phyloP scores from a whole-genome alignment of 1,140 invertebrate species.

The Eufriesea mexicana region DNA sequence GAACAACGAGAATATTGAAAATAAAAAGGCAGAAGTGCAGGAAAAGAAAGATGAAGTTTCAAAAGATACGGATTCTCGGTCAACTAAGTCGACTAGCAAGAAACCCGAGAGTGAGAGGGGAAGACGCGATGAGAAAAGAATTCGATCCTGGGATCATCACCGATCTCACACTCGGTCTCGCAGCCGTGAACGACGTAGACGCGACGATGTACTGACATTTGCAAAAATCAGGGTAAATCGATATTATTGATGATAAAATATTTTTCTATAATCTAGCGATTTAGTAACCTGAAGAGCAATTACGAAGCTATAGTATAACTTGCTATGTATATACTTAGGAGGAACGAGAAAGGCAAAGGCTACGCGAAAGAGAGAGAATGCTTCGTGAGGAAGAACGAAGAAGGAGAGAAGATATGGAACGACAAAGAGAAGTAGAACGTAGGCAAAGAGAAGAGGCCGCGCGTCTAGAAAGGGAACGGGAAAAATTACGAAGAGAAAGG shows the following conservation, averaged over 20 bases:
- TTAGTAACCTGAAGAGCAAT: background rate
- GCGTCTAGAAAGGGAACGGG: conserved; percentile 89
- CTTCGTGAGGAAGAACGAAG: conserved; percentile 90
- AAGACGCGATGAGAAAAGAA: conserved; percentile 76
- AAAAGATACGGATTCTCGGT: conserved; percentile 78
- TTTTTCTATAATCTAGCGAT: background rate
- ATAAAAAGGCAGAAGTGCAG: conserved; percentile 70
- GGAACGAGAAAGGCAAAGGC: conserved; percentile 89
- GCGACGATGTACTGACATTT: conserved; percentile 85
- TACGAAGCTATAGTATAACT: background rate
- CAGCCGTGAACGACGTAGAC: conserved; percentile 77
- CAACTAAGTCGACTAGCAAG: conserved; percentile 79
- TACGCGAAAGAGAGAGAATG: conserved; percentile 89
- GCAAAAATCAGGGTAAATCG: conserved; percentile 85
- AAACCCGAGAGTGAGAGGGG: conserved; percentile 79
- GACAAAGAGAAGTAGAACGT: conserved; percentile 89
- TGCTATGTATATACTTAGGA: conserved; percentile 79
- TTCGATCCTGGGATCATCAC: conserved; percentile 78
- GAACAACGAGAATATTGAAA: conserved; percentile 61
- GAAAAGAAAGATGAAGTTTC: conserved; percentile 76
- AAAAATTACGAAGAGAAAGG: conserved; percentile 89
- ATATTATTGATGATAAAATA: background rate
- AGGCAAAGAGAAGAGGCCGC: conserved; percentile 91
- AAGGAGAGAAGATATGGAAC: conserved; percentile 86
- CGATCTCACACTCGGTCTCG: conserved; percentile 75